Evolutionary conservation across 23 tunicate genomes (phyloP), one percentile per base, ranked within the genome.

Genomic region (Aplidium turbinatum): DNA sequence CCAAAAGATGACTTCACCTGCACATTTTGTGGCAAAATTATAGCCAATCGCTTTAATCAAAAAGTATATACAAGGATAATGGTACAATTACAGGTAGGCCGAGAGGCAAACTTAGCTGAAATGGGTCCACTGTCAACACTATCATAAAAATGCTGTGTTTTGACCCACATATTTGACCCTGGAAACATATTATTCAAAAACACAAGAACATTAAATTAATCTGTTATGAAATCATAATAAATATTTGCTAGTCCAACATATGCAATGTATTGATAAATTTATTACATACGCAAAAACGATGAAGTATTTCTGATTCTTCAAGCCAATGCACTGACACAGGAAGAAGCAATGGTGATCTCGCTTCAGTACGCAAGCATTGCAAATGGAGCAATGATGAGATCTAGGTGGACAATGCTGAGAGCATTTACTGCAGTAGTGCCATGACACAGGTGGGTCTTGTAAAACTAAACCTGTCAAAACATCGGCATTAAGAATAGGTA

Each of bases 341-440:
- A 91, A 91, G 57, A 78, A 91, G 74, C 97, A 91, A 50, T 91
- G 97, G 45, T 91, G 97, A 57, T 91, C 97, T 21, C 57, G 89
- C 63, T 91, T 84, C 29, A 84, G 32, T 16, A 91, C 68, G 30
- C 97, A 91, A 39, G 65, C 47, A 13, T 78, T 70, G 62, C 97
- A 91, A 26, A 84, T 28, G 0, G 75, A 30, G 68, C 97, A 91
- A 79, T 91, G 97, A 47, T 91, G 97, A 22, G 97, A 71, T 51
- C 97, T 52, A 20, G 97, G 97, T 33, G 97, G 97, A 33, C 75
- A 84, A 52, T 91, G 89, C 52, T 78, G 97, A 29, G 84, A 58
- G 46, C 97, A 91, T 2, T 47, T 47, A 38, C 22, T 51, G 60
- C 97, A 91, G 27, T 58, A 78, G 18, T 31, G 47, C 91, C 91